Evolutionary conservation across 2,888 invertebrate species (phyloP), one percentile per base, ranked within the genome.

Genomic region (Drosophila sordidula): DNA sequence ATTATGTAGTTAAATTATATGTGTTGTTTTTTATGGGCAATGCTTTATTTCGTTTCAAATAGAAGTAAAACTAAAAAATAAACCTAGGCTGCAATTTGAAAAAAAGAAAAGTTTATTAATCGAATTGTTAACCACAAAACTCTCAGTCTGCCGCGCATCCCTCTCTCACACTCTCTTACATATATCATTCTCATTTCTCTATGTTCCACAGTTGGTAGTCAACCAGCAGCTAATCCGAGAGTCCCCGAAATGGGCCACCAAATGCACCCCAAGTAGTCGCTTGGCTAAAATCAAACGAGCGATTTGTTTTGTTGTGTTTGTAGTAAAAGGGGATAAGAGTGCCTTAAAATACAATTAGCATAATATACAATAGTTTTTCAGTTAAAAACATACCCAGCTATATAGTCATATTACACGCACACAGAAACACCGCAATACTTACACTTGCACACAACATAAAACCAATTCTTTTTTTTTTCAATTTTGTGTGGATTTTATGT

Each of bases 221-320:
- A 63, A 63, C 57, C 62, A 73, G 79, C 56, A 57, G 73, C 22
- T 58, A 57, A 59, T 69, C 69, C 74, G 44, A 64, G 69, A 54
- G 72, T 39, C 18, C 66, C 66, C 55, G 47, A 44, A 55, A 46
- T 38, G 49, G 51, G 62, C 49, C 65, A 46, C 42, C 52, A 49
- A 50, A 50, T 56, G 62, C 51, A 64, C 56, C 57, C 71, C 70
- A 64, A 65, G 59, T 57, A 18, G 72, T 62, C 55, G 63, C 62
- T 75, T 74, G 70, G 72, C 76, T 77, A 77, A 76, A 82, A 82
- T 83, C 81, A 82, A 80, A 81, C 63, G 81, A 81, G 78, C 49
- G 70, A 54, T 78, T 82, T 75, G 58, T 50, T 68, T 56, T 66
- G 25, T 61, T 62, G 45, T 68, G 47, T 39, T 74, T 71, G 55